Base-by-base conservation (phyloP, 2,888 invertebrate species). In the Aphodius sticticus region DNA sequence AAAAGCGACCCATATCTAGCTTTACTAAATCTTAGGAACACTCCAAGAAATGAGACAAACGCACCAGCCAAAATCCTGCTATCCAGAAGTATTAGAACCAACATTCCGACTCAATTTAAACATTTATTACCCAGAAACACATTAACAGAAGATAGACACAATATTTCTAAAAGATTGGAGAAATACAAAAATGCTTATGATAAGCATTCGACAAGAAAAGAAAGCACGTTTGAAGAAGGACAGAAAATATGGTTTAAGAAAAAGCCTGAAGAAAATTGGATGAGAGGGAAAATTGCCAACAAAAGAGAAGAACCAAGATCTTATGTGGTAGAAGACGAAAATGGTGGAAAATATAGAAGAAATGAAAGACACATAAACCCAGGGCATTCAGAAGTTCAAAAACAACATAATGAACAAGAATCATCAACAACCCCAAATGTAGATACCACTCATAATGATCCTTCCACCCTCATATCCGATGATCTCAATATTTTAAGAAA, bases 91-190 rank as follows among this genome's bases (percentile, higher is more conserved):
- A 9, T 70, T 16, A 70, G 70, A 70, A 14, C 70, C 9, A 70
- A 70, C 15, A n/a, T 70, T 70, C 70, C 70, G 3, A n/a, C n/a
- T 14, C 70, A 70, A n/a, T 16, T 70, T 7, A 70, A 70, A 70
- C 15, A 14, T 0, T 26, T 70, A 14, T 9, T 16, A 70, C 70
- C 70, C 15, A 70, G 15, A 70, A 70, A 14, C 16, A 70, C 70
- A 70, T 26, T 70, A 9, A 70, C 15, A 70, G 14, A 70, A 70
- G 70, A 70, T 26, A n/a, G 15, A 14, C 15, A 70, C 9, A 70
- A 70, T 70, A 16, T 70, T 16, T 15, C 15, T 16, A 70, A 70
- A 70, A 15, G 16, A 15, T 4, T 16, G n/a, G 16, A 70, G 16
- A n/a, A 14, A 4, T 70, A 70, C 16, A 70, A 70, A 70, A 70